Evolutionary conservation across 2,888 invertebrate species (phyloP).

Genomic region (Eristalinus aeneus): DNA sequence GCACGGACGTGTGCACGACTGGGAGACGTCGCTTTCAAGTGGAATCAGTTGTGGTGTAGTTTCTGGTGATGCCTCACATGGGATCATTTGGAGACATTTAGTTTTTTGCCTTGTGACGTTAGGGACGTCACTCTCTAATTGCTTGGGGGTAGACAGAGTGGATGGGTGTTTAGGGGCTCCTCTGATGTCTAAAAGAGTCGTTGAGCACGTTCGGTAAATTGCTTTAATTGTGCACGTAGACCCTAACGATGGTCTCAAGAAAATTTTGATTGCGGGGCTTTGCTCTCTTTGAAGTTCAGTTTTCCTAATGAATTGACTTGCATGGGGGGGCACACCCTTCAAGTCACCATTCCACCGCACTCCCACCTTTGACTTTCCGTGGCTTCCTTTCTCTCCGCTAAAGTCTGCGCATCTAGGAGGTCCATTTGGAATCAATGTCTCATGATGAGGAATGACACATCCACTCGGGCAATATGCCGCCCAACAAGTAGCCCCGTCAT

Average conservation of each 20-base stretch:
- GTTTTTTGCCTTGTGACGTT: not conserved
- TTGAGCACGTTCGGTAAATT: not conserved
- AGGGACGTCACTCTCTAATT: not conserved
- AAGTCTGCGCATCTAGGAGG: conserved; percentile 28
- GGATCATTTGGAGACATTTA: not conserved
- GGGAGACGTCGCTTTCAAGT: conserved; percentile 13
- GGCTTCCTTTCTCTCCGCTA: not conserved
- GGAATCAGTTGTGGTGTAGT: conserved; percentile 14
- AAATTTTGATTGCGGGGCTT: not conserved
- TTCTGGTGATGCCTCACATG: not conserved
- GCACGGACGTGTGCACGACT: conserved; percentile 18
- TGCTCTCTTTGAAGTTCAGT: too few species aligned
- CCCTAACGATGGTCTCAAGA: not conserved
- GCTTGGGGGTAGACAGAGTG: not conserved
- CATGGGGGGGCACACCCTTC: too few species aligned
- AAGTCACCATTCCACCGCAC: too few species aligned
- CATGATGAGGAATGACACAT: conserved; percentile 47
- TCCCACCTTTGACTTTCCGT: not conserved
- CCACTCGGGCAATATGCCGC: conserved; percentile 35
- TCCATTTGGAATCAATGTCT: conserved; percentile 49
- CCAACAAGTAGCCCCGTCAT: conserved; percentile 40
- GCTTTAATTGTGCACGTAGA: not conserved
- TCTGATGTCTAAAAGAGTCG: not conserved
- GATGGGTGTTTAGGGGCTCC: not conserved
- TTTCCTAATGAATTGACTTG: too few species aligned